A percentile compares a stretch with the other conserved stretches of the same genome.
Conservation (phyloP, 2,888 invertebrate genomes). For the Stegophylla sp. region DNA sequence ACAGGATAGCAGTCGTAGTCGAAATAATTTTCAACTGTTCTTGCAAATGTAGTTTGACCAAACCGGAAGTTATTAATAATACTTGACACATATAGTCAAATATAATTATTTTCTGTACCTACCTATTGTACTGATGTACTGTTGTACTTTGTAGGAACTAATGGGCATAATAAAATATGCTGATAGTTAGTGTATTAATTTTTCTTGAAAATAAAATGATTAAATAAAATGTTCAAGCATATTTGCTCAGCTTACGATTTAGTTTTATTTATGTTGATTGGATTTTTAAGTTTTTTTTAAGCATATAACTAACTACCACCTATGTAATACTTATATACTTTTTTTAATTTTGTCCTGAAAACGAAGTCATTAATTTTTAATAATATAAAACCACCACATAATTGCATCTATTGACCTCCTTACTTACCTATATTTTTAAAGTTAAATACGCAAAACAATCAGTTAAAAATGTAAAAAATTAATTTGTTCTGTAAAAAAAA, state of each 20-base stretch:
- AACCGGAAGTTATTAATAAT: neutral
- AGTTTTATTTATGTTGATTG: no score
- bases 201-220: neutral
- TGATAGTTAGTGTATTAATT: neutral
- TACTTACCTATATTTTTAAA: neutral
- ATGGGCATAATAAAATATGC: neutral
- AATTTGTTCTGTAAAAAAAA: no score
- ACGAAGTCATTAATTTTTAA: neutral
- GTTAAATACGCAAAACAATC: neutral
- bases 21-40: neutral
- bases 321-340: neutral
- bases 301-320: no score
- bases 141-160: no score
- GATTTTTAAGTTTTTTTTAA: no score
- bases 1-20: neutral
- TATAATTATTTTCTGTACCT: no score
- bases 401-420: neutral
- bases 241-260: no score
- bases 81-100: neutral
- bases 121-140: no score
- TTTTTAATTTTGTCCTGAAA: neutral
- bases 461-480: neutral
- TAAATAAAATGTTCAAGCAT: no score
- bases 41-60: neutral
- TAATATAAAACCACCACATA: neutral